These are phyloP conservation scores for Oncorhynchus clarkii DNA, from an alignment of 2,113 vertebrate genomes.

Conservation along the genomic window DNA sequence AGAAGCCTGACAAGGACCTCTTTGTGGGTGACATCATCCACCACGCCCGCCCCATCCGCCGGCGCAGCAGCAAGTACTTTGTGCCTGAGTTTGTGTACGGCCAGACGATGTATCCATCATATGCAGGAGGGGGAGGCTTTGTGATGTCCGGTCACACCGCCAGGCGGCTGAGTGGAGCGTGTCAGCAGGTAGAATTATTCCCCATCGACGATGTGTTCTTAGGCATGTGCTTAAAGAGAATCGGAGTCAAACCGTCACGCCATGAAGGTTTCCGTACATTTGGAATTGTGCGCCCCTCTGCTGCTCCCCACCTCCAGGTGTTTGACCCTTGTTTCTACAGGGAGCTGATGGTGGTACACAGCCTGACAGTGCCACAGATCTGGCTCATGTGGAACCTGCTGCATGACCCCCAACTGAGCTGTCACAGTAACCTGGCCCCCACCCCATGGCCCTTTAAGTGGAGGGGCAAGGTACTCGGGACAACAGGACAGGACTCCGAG, in stretches of 20 bases:
- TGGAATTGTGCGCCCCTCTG: constrained; percentile 87
- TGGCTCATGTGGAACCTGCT: constrained; percentile 98
- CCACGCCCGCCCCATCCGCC: constrained; percentile 87
- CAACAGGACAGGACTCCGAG: neutral
- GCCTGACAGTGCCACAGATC: constrained; percentile 89
- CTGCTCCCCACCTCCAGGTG: constrained; percentile 87
- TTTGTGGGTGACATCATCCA: constrained; percentile 94
- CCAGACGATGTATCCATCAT: constrained; percentile 83
- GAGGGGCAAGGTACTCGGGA: constrained; percentile 36
- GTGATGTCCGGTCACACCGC: constrained; percentile 86
- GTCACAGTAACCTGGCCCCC: constrained; percentile 68
- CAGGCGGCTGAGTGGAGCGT: constrained; percentile 79
- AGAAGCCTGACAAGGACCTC: constrained; percentile 72
- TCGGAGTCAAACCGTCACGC: constrained; percentile 79
- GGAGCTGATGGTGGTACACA: constrained; percentile 95
- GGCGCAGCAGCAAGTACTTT: constrained; percentile 86
- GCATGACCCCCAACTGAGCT: constrained; percentile 80
- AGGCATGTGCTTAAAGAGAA: constrained; percentile 93
- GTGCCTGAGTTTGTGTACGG: constrained; percentile 90
- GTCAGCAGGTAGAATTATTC: constrained; percentile 91
- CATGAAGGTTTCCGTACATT: constrained; percentile 96
- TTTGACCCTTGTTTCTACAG: constrained; percentile 96
- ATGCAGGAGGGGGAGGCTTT: constrained; percentile 92
- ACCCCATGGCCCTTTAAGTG: constrained; percentile 71
- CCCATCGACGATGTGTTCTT: constrained; percentile 96